Evolutionary conservation across 2,888 invertebrate genomes (phyloP), one percentile per base, ranked within the genome.

Genomic region (Cephus spinipes): DNA sequence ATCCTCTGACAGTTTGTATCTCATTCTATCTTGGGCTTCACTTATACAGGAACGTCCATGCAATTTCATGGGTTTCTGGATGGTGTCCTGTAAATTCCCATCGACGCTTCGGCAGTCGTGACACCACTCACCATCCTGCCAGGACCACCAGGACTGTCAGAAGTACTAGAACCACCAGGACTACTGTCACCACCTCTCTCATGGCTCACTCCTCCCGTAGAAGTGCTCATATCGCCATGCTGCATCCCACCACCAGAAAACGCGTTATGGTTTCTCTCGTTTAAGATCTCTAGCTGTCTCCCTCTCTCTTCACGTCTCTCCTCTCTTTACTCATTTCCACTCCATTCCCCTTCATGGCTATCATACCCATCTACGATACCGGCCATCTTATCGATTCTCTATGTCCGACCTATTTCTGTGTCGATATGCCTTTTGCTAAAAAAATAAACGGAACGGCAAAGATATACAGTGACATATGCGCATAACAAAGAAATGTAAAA

Each of bases 201-300:
- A 91, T 91, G 68, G 90, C 90, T 4, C 89, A 90, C 73, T 91
- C 91, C 32, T 91, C 91, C 32, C 85, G 89, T 32, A 86, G 89
- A 55, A 90, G 90, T 73, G 89, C 86, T 3, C 89, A 89, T 79
- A 84, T 89, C 36, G 85, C 88, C 23, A 84, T 88, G 81, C 80
- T 89, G 4, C 86, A 89, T 77, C 86, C 90, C 12, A 81, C 89
- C 31, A 86, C 90, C 15, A 85, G 87, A 78, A 91, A 91, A 82
- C 88, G 89, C 40, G 89, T 91, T 30, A 90, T 91, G 91, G 91
- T 91, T 15, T 91, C 91, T 0, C 80, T 91, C 40, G 91, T 91
- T 68, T 91, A 88, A 83, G 55, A 23, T 55, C 55, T 55, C 23
- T 23, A 55, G 55, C 55, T 55, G 23, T 55, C 6, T 40, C 23